Evolutionary conservation across 2,113 vertebrate genomes (phyloP).

Genomic region (Crotalus tigris): DNA sequence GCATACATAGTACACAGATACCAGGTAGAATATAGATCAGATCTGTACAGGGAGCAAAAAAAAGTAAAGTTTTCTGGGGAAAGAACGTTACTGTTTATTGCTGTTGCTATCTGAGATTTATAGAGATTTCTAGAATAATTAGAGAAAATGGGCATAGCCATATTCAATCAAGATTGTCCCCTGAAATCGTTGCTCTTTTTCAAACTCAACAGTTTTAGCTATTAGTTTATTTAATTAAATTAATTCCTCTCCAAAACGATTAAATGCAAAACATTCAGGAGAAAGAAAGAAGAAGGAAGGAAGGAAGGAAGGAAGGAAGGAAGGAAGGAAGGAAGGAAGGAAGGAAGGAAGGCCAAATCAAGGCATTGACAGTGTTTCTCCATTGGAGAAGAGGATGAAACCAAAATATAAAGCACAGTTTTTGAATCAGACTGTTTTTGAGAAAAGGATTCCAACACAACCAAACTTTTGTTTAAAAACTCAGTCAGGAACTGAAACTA

Average conservation of each 20-base stretch:
- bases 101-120: not conserved
- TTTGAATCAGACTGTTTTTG: not conserved
- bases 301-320: not conserved
- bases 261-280: not conserved
- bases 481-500: not conserved
- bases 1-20: not conserved
- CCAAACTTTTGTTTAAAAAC: not conserved
- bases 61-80: not conserved
- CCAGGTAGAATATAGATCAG: not conserved
- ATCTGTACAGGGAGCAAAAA: not conserved
- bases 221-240: not conserved
- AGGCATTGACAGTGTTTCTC: not conserved
- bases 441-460: not conserved
- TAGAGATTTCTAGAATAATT: not conserved
- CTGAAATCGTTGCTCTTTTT: not conserved
- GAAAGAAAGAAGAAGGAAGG: not conserved
- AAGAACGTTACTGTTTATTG: not conserved
- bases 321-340: no score
- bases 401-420: not conserved
- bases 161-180: not conserved
- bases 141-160: not conserved
- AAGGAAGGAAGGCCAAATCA: not conserved
- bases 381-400: not conserved
- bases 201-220: not conserved
- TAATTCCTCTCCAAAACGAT: not conserved